phyloP scores from a whole-genome alignment of 2,113 vertebrate genomes.

The Cyprinus carpio region DNA sequence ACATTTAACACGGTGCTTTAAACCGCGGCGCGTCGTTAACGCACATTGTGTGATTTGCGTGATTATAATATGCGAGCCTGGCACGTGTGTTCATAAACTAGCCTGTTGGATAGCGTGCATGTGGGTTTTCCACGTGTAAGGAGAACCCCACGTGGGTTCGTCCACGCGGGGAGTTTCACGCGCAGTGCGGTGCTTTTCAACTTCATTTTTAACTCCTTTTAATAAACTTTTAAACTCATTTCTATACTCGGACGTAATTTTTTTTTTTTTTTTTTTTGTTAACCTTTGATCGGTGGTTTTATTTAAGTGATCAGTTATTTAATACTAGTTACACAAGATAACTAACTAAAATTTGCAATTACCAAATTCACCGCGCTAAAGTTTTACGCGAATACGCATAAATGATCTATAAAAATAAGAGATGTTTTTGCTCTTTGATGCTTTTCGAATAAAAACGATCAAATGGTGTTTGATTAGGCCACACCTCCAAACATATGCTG shows the following conservation, averaged over 20 bases:
- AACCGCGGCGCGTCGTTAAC: too few relatives aligned
- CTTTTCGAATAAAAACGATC: not conserved
- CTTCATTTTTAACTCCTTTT: too few relatives aligned
- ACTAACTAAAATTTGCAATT: not conserved
- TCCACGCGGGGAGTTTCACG: constrained; percentile 18
- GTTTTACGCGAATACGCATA: too few relatives aligned
- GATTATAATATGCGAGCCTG: not conserved
- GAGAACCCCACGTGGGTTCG: constrained; percentile 53
- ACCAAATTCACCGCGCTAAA: not conserved
- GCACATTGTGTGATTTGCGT: rapidly evolving
- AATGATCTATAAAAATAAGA: too few relatives aligned
- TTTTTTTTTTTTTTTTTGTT: too few relatives aligned
- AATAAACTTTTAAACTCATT: too few relatives aligned
- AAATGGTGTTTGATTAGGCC: not conserved
- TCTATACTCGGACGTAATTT: not conserved
- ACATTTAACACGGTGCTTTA: not conserved
- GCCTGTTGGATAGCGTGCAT: not conserved
- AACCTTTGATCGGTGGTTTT: not conserved
- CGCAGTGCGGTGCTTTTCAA: not conserved
- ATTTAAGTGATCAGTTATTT: not conserved
- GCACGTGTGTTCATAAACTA: not conserved
- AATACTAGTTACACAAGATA: not conserved
- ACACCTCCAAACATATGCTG: not conserved
- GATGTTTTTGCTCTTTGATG: not conserved
- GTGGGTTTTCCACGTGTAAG: constrained; percentile 12